Percentiles rank a stretch among this genome's conserved stretches.
These are phyloP conservation scores for Pyrrhosoma nymphula DNA, from an alignment of 2,888 invertebrate species.

Conservation along the genomic window DNA sequence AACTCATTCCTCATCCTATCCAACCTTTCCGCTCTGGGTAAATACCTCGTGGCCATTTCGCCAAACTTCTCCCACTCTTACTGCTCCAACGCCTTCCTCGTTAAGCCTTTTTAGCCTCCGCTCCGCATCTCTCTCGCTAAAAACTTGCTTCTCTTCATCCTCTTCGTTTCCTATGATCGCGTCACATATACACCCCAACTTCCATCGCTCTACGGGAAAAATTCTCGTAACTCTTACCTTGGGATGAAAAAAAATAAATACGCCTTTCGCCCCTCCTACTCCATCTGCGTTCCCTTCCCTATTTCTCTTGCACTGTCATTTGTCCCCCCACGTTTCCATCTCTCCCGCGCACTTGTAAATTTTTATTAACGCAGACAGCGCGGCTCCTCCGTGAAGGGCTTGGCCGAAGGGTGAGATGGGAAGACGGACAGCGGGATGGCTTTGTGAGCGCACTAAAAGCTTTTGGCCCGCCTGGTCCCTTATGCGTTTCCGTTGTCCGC, in stretches of 20 bases:
- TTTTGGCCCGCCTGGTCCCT: not conserved
- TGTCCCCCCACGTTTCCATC: constrained; percentile 12
- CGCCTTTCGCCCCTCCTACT: not conserved
- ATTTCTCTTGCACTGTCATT: constrained; percentile 12
- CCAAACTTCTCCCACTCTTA: not conserved
- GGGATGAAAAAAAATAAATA: not conserved
- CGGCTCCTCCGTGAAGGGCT: constrained; percentile 44
- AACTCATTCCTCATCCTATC: constrained; percentile 59
- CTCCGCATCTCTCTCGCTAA: not conserved
- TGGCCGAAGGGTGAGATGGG: not conserved
- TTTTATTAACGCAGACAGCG: constrained; percentile 52
- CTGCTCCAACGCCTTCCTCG: not conserved
- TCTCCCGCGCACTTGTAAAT: constrained; percentile 42
- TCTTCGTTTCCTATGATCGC: constrained; percentile 49
- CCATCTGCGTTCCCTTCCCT: not conserved
- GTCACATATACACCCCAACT: not conserved
- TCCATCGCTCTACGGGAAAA: not conserved
- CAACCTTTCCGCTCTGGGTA: constrained; percentile 60
- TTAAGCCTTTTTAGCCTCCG: constrained; percentile 4
- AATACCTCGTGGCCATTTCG: constrained; percentile 56
- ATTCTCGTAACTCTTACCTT: constrained; percentile 53
- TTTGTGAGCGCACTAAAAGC: constrained; percentile 21
- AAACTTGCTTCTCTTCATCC: not conserved
- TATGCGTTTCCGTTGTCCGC: constrained; percentile 17
- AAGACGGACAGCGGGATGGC: constrained; percentile 39